Percentiles rank a stretch among this genome's conserved stretches.
phyloP scores from a whole-genome alignment of 2,888 invertebrate genomes.

The Ophioninae sp. region DNA sequence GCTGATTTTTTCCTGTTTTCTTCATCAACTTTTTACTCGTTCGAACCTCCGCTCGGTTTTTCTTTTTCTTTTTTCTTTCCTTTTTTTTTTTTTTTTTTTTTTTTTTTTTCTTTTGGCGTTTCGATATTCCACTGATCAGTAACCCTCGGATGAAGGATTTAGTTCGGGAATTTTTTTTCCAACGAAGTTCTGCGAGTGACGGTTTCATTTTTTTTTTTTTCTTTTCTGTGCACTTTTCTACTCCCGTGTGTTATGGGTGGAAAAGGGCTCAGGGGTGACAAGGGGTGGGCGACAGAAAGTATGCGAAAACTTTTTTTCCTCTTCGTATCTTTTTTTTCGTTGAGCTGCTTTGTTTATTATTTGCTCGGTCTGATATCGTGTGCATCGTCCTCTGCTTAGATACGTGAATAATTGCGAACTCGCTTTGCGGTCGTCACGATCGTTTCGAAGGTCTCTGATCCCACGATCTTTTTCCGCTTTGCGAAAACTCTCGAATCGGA shows the following conservation, averaged over 20 bases:
- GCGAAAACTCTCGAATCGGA: background rate
- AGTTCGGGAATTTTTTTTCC: background rate
- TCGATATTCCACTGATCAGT: background rate
- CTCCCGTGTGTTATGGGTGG: background rate
- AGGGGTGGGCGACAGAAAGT: background rate
- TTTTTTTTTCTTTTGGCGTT: background rate
- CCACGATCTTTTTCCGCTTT: background rate
- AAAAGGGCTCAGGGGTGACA: background rate
- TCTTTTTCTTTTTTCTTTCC: background rate
- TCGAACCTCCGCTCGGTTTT: background rate
- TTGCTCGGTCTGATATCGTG: background rate
- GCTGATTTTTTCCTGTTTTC: constrained; percentile 7
- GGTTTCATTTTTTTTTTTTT: background rate
- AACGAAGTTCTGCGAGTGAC: background rate
- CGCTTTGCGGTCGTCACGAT: background rate
- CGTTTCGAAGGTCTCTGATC: background rate
- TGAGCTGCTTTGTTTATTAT: background rate
- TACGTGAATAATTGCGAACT: background rate
- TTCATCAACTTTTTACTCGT: constrained; percentile 1
- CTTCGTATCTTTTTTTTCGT: background rate
- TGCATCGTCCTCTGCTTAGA: background rate
- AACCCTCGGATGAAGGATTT: background rate
- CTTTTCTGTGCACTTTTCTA: background rate
- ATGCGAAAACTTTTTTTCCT: background rate
- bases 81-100: background rate